Evolutionary conservation across 2,888 invertebrate species (phyloP).

Genomic region (Cheilosia vernalis): DNA sequence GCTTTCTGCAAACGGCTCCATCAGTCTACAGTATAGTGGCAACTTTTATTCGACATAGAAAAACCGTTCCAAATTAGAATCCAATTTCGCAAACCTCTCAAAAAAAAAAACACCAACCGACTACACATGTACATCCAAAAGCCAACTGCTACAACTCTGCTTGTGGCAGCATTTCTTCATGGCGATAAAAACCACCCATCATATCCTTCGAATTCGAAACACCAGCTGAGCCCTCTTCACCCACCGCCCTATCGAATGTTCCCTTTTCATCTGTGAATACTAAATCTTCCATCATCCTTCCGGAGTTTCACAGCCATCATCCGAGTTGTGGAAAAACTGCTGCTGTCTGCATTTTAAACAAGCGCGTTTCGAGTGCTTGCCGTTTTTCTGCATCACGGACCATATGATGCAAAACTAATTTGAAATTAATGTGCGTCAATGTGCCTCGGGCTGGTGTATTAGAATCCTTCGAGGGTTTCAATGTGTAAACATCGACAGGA

Average conservation of each 20-base stretch:
- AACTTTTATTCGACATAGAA: background rate
- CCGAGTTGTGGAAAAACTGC: slow-evolving; percentile 23
- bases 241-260: slow-evolving; percentile 4
- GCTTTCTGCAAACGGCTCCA: too few species aligned
- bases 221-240: slow-evolving; percentile 51
- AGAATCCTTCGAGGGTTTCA: slow-evolving; percentile 38
- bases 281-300: slow-evolving; percentile 46
- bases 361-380: slow-evolving; percentile 76
- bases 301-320: background rate
- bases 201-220: slow-evolving; percentile 30
- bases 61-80: background rate
- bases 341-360: slow-evolving; percentile 59
- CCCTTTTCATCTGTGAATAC: slow-evolving; percentile 7
- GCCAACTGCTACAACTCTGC: slow-evolving; percentile 5
- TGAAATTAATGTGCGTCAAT: slow-evolving; percentile 83
- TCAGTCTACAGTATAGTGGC: too few species aligned
- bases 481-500: slow-evolving; percentile 35
- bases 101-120: background rate
- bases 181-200: slow-evolving; percentile 16
- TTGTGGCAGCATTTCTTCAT: slow-evolving; percentile 6
- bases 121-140: background rate
- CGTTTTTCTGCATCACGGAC: slow-evolving; percentile 84
- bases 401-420: slow-evolving; percentile 84
- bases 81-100: background rate
- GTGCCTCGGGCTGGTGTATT: slow-evolving; percentile 34